phyloP scores from a whole-genome alignment of 2,888 invertebrate species.

The Cheilosia grossa region DNA sequence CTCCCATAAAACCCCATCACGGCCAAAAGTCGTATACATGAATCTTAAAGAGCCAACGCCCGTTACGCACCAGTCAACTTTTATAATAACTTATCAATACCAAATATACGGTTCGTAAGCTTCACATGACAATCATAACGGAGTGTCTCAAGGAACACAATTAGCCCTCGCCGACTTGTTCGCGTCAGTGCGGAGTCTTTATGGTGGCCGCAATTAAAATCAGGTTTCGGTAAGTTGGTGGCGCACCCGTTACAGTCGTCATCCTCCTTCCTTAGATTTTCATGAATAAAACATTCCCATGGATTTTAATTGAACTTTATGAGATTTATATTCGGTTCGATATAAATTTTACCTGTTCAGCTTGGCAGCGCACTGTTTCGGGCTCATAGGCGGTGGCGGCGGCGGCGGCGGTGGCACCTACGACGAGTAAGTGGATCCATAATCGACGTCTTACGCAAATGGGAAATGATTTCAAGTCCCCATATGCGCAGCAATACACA shows the following conservation, averaged over 20 bases:
- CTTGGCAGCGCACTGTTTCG: conserved; percentile 67
- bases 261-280: conserved; percentile 54
- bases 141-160: conserved; percentile 37
- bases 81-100: conserved; percentile 52
- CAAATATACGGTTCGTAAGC: conserved; percentile 39
- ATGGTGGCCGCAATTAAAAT: conserved; percentile 72
- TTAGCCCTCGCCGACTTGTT: conserved; percentile 49
- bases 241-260: conserved; percentile 73
- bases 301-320: conserved; percentile 75
- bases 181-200: conserved; percentile 9
- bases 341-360: conserved; percentile 69
- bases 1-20: conserved; percentile 16
- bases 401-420: conserved; percentile 41
- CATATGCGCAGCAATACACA: conserved; percentile 47
- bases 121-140: conserved; percentile 20
- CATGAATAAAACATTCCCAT: conserved; percentile 74
- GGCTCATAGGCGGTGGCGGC: conserved; percentile 52
- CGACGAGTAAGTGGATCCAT: conserved; percentile 22
- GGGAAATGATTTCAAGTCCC: conserved; percentile 56
- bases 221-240: conserved; percentile 75
- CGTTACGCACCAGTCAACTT: conserved; percentile 61
- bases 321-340: conserved; percentile 64
- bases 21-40: background rate
- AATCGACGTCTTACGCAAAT: conserved; percentile 61
- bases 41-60: conserved; percentile 43